phyloP scores from a whole-genome alignment of 2,113 vertebrate genomes.

The Ictidomys tridecemlineatus region DNA sequence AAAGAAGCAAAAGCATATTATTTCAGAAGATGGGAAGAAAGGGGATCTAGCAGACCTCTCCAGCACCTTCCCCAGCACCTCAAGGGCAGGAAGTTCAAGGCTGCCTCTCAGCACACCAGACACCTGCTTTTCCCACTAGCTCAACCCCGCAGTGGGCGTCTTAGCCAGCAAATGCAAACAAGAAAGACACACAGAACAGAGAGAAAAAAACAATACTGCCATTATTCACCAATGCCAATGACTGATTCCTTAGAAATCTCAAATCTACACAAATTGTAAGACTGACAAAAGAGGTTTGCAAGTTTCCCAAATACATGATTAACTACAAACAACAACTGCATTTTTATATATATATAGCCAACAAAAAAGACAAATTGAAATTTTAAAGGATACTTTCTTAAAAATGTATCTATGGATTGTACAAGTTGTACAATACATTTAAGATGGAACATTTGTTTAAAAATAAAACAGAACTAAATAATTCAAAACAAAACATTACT shows the following conservation, averaged over 20 bases:
- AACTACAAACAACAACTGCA: background rate
- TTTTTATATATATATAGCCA: background rate
- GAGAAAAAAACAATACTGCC: background rate
- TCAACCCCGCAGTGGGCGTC: rapidly evolving
- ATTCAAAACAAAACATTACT: background rate
- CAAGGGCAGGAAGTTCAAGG: background rate
- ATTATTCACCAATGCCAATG: background rate
- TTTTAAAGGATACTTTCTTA: background rate
- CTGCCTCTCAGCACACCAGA: background rate
- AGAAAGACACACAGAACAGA: background rate
- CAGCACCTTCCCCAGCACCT: background rate
- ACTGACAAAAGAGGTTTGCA: background rate
- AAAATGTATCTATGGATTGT: background rate
- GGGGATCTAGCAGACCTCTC: background rate
- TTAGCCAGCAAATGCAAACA: background rate
- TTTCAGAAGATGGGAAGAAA: background rate
- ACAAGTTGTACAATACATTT: background rate
- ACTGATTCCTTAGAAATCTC: background rate
- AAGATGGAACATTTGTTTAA: background rate
- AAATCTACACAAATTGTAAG: background rate
- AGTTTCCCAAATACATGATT: background rate
- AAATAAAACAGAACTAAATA: background rate
- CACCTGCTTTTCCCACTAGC: background rate
- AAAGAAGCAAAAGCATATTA: background rate
- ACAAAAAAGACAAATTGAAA: background rate